These are phyloP conservation scores for Lepetodrilus schrolli DNA, from an alignment of 2,888 invertebrate genomes.

Conservation along the genomic window DNA sequence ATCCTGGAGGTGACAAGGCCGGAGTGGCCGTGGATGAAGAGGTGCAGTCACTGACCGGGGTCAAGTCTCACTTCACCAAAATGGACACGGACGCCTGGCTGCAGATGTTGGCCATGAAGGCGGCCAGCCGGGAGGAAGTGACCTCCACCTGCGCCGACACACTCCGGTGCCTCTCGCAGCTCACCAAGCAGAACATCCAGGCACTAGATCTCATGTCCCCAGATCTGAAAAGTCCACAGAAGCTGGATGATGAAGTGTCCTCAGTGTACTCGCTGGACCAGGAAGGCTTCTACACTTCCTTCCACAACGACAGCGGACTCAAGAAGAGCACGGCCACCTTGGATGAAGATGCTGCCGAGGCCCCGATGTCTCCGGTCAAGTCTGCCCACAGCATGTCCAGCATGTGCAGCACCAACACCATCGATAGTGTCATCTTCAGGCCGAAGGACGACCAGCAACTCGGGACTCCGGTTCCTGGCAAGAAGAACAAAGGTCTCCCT, in stretches of 20 bases:
- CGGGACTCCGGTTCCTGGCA: constrained; percentile 40
- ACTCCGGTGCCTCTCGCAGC: constrained; percentile 51
- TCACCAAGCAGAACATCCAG: constrained; percentile 64
- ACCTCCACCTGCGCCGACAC: constrained; percentile 54
- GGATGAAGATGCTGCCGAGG: constrained; percentile 53
- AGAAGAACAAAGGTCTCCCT: constrained; percentile 20
- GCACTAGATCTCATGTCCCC: constrained; percentile 63
- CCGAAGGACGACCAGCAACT: constrained; percentile 47
- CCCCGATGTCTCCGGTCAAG: constrained; percentile 51
- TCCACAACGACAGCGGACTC: constrained; percentile 95
- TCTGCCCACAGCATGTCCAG: constrained; percentile 58
- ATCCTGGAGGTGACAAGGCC: constrained; percentile 58
- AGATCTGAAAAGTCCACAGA: constrained; percentile 36
- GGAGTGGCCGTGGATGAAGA: constrained; percentile 57
- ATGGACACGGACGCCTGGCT: constrained; percentile 66
- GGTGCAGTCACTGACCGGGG: constrained; percentile 49
- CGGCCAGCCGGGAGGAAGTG: constrained; percentile 58
- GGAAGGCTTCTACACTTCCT: constrained; percentile 97
- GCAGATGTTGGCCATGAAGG: constrained; percentile 60
- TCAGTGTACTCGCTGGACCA: constrained; percentile 96
- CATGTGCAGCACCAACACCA: constrained; percentile 46
- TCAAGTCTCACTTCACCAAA: constrained; percentile 51
- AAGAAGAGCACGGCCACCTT: constrained; percentile 54
- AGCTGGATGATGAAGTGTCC: constrained; percentile 74
- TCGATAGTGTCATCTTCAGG: constrained; percentile 60